Base-by-base conservation (phyloP, 1,140 invertebrate species). In the Drosophila pseudoananassae region DNA sequence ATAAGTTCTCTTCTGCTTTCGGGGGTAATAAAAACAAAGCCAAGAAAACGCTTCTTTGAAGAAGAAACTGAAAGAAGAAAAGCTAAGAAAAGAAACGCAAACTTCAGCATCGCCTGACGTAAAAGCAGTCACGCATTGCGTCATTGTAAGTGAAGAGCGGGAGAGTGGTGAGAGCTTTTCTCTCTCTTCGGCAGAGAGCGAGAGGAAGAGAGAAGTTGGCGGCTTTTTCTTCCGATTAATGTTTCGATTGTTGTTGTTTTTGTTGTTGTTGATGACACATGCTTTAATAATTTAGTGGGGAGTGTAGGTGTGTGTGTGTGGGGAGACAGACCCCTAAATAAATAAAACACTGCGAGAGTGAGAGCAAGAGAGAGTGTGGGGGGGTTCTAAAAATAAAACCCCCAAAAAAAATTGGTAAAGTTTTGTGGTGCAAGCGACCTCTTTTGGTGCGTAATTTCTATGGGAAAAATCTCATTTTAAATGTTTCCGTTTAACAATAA, bases 111-210 rank as follows among this genome's bases (percentile, higher is more conserved):
- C 12, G 52, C 63, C 61, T 87, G 82, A 87, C 81, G 81, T 53
- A 81, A 87, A 85, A 55, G 77, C 56, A 36, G 52, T 60, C 25
- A 69, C 76, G 64, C 73, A 85, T 85, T 85, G 77, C 81, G 81
- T 85, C 77, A 87, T 80, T 70, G 43, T 49, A 65, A 36, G 20
- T 20, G 17, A 43, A 45, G 43, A 36, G 31, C 12, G 27, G 20
- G 40, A 50, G 47, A 49, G 9, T 15, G n/a, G 1, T 10, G 27
- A 17, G n/a, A 25, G 47, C 46, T 54, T 17, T 36, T 45, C 29
- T 15, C 49, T 14, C 47, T 69, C 43, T 55, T 17, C 4, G 25
- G 0, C 4, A 27, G 25, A 27, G 25, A 27, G 2, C 7, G 23
- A 47, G 33, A 38, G 36, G 14, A 29, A n/a, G 6, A 53, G 14